Conservation (phyloP, 2,888 invertebrate genomes). For the Carcina quercana region DNA sequence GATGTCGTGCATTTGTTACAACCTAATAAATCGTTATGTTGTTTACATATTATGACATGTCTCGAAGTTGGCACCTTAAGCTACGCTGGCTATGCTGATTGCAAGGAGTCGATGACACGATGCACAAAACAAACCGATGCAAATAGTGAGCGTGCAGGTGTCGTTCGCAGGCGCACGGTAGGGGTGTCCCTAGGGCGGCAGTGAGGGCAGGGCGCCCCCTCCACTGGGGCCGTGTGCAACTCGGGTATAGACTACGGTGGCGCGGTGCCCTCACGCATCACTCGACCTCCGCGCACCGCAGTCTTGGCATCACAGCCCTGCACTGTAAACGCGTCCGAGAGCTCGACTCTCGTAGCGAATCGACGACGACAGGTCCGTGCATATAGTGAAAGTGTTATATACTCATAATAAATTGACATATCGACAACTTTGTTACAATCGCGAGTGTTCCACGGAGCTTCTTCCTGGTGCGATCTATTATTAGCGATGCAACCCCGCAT, state of each 20-base stretch:
- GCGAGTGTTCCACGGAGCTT: slow-evolving; percentile 56
- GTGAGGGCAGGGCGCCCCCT: slow-evolving; percentile 37
- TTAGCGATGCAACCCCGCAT: slow-evolving; percentile 57
- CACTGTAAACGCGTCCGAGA: slow-evolving; percentile 69
- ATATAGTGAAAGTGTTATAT: slow-evolving; percentile 62
- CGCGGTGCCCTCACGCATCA: slow-evolving; percentile 64
- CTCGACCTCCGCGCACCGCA: slow-evolving; percentile 72
- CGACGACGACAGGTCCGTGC: slow-evolving; percentile 73
- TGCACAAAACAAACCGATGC: not conserved
- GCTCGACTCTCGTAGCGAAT: slow-evolving; percentile 69
- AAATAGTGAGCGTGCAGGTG: no score
- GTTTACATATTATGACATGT: slow-evolving; percentile 8
- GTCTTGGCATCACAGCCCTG: slow-evolving; percentile 66
- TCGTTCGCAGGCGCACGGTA: slow-evolving; percentile 1
- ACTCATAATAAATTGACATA: slow-evolving; percentile 29
- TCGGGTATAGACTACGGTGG: slow-evolving; percentile 67
- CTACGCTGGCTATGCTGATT: not conserved
- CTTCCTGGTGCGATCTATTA: slow-evolving; percentile 58
- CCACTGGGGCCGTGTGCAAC: slow-evolving; percentile 74
- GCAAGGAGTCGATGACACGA: not conserved
- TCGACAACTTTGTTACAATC: slow-evolving; percentile 25
- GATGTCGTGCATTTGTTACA: no score
- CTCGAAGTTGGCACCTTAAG: slow-evolving; percentile 8
- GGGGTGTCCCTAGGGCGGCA: slow-evolving; percentile 35
- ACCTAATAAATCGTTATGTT: no score